Base-by-base conservation (phyloP, 2,797 vertebrate genomes). In the Valencia hispanica region DNA sequence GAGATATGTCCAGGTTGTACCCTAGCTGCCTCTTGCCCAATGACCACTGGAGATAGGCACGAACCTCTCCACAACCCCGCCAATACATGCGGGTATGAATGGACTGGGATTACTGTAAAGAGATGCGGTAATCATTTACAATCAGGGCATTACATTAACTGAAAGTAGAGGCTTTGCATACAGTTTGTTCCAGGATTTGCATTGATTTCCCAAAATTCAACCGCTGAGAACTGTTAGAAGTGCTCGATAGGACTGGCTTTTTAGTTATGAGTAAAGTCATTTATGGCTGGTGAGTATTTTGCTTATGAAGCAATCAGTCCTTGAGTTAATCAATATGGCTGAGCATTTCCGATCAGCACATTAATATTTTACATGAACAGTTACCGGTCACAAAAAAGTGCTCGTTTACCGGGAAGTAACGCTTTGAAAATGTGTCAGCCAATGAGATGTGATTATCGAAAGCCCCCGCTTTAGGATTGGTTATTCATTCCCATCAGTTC, bases 381-480 rank as follows among this genome's bases (percentile, higher is more conserved):
- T 63, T 48, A 82, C 39, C n/a, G 1, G 68, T 41, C 17, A 61
- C 79, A 75, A 77, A 69, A 76, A 74, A 77, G 79, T 75, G 81
- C 75, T 68, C 34, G 51, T 22, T 43, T 65, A 1, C 43, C 79
- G 72, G 80, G 80, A 85, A 84, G 51, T n/a, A 30, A 47, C 61
- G 36, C 57, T 20, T 80, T 70, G 47, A 70, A n/a, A 79, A 70
- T 25, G 2, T 66, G 14, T 0, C 68, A 11, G 14, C 90, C 89
- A 91, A 91, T 89, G 86, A 65, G 39, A 51, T 0, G 20, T 0
- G 25, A 6, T 1, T 4, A 10, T 3, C 5, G 0, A 8, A 18
- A 0, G 32, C 1, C 0, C 17, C 53, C 47, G 77, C 71, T 4
- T 11, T 30, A 0, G 0, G 84, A 94, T 94, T 94, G 93, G 93